Conservation (phyloP, 2,113 vertebrate species). For the Orientallactaga bullata region DNA sequence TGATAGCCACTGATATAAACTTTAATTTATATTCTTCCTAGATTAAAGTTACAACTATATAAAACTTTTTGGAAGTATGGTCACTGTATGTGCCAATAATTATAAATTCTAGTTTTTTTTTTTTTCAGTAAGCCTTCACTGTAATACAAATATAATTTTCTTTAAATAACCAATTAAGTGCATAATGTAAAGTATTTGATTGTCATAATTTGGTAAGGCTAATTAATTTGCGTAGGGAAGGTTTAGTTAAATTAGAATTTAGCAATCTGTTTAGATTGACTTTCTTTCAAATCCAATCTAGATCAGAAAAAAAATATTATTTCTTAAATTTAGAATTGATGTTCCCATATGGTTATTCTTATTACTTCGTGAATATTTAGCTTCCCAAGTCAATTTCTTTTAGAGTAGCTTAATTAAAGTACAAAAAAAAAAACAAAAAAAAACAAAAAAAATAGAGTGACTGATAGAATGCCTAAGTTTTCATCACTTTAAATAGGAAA, state of each 20-base stretch:
- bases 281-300: constrained; percentile 10
- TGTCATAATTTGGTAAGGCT: not conserved
- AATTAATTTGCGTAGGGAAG: not conserved
- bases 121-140: not conserved
- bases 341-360: not conserved
- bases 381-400: not conserved
- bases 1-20: not conserved
- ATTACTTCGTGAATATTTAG: not conserved
- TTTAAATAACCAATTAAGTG: not conserved
- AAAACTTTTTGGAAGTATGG: not conserved
- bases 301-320: not conserved
- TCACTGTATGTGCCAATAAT: not conserved
- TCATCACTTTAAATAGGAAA: not conserved
- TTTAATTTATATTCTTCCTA: constrained; percentile 12
- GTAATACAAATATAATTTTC: not conserved
- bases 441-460: constrained; percentile 3
- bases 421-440: constrained; percentile 15
- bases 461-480: not conserved
- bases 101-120: not conserved
- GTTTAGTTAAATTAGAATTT: constrained; percentile 1
- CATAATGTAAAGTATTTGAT: constrained; percentile 3
- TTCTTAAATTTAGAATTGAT: constrained; percentile 33
- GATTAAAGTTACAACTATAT: not conserved
- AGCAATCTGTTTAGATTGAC: not conserved
- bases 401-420: not conserved